phyloP scores from a whole-genome alignment of 2,113 vertebrate genomes.

The Triplophysa tibetana region DNA sequence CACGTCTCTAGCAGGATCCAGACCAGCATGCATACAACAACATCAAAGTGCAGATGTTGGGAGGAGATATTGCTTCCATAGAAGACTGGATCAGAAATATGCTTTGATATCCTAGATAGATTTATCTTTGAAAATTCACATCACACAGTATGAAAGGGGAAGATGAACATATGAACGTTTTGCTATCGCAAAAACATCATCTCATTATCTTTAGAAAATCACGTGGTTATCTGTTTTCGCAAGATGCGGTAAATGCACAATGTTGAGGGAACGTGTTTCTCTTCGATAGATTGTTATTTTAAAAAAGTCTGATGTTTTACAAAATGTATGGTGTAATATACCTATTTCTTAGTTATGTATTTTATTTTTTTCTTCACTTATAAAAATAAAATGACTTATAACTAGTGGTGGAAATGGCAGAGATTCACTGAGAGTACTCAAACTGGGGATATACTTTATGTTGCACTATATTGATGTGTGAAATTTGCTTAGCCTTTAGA shows the following conservation, averaged over 20 bases:
- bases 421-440: too few relatives aligned
- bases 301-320: neutral
- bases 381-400: too few relatives aligned
- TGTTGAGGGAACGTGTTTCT: too few relatives aligned
- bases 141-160: conserved; percentile 36
- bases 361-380: neutral
- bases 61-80: conserved; percentile 8
- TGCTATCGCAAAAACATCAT: neutral
- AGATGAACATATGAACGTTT: neutral
- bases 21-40: conserved; percentile 27
- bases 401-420: too few relatives aligned
- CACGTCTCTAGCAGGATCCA: conserved; percentile 47
- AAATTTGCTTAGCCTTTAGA: too few relatives aligned
- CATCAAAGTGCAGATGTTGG: conserved; percentile 27
- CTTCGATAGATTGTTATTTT: too few relatives aligned
- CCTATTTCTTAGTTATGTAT: neutral
- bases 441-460: too few relatives aligned
- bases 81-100: conserved; percentile 17
- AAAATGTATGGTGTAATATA: neutral
- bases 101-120: conserved; percentile 38
- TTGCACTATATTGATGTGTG: too few relatives aligned
- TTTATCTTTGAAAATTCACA: conserved; percentile 25
- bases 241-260: neutral
- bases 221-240: neutral
- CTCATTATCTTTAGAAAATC: too few relatives aligned